phyloP scores from a whole-genome alignment of 2,797 vertebrate genomes.

The Phoebastria nigripes region DNA sequence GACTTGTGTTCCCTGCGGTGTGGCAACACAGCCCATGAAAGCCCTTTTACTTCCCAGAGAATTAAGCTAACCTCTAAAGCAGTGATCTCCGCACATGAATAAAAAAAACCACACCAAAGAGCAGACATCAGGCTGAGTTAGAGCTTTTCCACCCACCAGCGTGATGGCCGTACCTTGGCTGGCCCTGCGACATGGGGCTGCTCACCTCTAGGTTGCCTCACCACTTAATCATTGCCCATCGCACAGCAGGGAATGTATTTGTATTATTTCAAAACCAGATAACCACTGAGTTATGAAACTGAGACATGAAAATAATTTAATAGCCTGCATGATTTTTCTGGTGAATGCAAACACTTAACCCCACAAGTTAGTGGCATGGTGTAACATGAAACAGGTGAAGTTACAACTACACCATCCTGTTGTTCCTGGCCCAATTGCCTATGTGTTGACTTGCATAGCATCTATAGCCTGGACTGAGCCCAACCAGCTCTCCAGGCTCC shows the following conservation, averaged over 20 bases:
- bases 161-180: not conserved
- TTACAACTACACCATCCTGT: not conserved
- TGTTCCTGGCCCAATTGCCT: not conserved
- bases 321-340: not conserved
- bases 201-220: not conserved
- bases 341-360: not conserved
- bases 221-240: not conserved
- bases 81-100: not conserved
- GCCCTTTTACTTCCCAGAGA: not conserved
- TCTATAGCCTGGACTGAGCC: not conserved
- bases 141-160: not conserved
- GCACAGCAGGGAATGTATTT: not conserved
- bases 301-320: not conserved
- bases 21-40: not conserved
- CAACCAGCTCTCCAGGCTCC: not conserved
- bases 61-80: not conserved
- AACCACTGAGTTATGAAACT: not conserved
- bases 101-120: fast-evolving
- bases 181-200: fast-evolving
- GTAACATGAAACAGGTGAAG: not conserved
- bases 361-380: not conserved
- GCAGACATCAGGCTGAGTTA: not conserved
- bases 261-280: not conserved
- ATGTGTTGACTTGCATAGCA: not conserved
- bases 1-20: not conserved